Conservation (phyloP, 2,888 invertebrate species). For the Pristionchus fissidentatus region DNA sequence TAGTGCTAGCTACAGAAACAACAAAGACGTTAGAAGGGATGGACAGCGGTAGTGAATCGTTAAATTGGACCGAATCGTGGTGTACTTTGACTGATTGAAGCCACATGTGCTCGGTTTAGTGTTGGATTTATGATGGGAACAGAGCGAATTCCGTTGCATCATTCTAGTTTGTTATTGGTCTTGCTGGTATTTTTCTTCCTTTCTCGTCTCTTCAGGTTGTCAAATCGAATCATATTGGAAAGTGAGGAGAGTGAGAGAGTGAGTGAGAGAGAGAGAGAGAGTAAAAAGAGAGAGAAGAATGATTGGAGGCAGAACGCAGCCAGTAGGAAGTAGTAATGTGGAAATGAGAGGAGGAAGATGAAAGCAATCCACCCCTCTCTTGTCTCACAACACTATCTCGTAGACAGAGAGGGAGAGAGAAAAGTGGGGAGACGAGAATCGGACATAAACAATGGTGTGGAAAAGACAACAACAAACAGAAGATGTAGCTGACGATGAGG, state of each 20-base stretch:
- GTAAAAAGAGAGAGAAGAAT: neutral
- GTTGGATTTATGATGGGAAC: slow-evolving; percentile 24
- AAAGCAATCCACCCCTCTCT: neutral
- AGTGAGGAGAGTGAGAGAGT: neutral
- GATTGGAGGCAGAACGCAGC: neutral
- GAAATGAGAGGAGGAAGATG: neutral
- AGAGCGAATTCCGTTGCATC: neutral
- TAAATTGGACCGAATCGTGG: neutral
- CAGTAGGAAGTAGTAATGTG: neutral
- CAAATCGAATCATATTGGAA: neutral
- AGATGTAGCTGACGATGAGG: slow-evolving; percentile 18
- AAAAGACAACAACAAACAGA: slow-evolving; percentile 22
- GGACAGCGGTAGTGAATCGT: neutral
- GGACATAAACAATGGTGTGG: slow-evolving; percentile 35
- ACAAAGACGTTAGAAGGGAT: neutral
- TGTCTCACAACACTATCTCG: neutral
- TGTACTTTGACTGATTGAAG: slow-evolving; percentile 17
- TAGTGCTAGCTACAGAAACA: neutral
- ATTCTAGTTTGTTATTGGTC: neutral
- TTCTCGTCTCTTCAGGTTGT: neutral
- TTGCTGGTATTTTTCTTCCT: neutral
- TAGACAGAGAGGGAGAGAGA: neutral
- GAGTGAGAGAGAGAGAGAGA: slow-evolving; percentile 6
- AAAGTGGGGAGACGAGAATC: neutral
- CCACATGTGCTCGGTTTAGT: slow-evolving; percentile 16